Base-by-base conservation (phyloP, 2,113 vertebrate species). In the Butorides virescens region DNA sequence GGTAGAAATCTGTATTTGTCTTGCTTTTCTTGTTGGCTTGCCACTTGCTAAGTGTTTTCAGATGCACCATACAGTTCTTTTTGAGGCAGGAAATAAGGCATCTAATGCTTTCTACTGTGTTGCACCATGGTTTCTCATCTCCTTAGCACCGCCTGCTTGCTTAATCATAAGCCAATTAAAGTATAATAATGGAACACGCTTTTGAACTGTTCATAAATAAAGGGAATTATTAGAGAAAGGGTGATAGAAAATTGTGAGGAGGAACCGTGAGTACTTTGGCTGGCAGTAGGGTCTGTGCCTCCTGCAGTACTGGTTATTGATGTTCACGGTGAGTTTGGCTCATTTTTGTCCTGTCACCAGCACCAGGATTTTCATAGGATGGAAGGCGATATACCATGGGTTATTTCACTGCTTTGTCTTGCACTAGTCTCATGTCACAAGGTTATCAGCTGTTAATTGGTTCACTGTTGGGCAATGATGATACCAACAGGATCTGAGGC, bases 141-240 rank as follows among this genome's bases (percentile, higher is more conserved):
- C 79, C 86, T 90, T 92, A 80, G 90, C 49, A 25, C 37, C 22
- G 25, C 78, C 77, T 97, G 37, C 91, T 94, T 96, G 88, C 91
- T 95, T 97, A 95, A 94, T 93, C 74, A 26, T 93, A 94, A 97
- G 49, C 77, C 79, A 96, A 79, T 96, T 97, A 80, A 90, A 89
- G 66, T 75, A 29, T 79, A 95, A 92, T 87, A 93, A 94, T 6
- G 37, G 74, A 96, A 92, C 30, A 55, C 42, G 16, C 52, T 94
- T 95, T 65, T 92, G 77, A 93, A 95, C 90, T 66, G 62, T 92
- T 86, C 79, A 92, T 75, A 92, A 81, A 83, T 78, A 67, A 90
- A 70, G 59, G 42, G 67, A 61, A 58, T 90, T 86, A 58, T 56
- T 14, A 46, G 53, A 80, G 80, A 74, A 29, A 44, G 58, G 23